Evolutionary conservation across 1,140 invertebrate species (phyloP).

Genomic region (Eupeodes corollae): DNA sequence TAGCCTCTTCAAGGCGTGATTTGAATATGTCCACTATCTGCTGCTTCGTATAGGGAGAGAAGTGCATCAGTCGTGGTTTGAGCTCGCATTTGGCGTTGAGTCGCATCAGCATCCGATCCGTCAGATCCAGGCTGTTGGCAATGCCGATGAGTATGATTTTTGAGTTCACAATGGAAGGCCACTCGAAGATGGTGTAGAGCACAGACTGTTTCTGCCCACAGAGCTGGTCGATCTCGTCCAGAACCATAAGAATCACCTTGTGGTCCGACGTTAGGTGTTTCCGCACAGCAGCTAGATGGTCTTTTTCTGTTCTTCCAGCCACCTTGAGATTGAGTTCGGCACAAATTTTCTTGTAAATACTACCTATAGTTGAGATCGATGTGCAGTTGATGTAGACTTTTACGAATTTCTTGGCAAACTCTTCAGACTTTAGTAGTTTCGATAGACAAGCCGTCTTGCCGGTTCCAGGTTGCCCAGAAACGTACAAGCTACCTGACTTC

Average conservation of each 20-base stretch:
- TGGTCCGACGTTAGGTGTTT: slow-evolving; percentile 54
- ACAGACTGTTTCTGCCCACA: slow-evolving; percentile 65
- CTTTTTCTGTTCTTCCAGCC: slow-evolving; percentile 45
- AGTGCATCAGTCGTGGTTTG: slow-evolving; percentile 69
- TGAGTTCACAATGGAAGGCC: slow-evolving; percentile 61
- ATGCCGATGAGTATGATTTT: slow-evolving; percentile 81
- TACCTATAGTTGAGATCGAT: slow-evolving; percentile 57
- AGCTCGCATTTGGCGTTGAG: slow-evolving; percentile 63
- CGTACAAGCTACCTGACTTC: slow-evolving; percentile 72
- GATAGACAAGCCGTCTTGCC: slow-evolving; percentile 87
- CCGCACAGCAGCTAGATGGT: slow-evolving; percentile 49
- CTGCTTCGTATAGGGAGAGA: slow-evolving; percentile 81
- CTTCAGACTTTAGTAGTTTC: slow-evolving; percentile 51
- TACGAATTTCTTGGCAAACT: slow-evolving; percentile 48
- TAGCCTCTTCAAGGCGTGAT: slow-evolving; percentile 57
- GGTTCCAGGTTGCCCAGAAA: slow-evolving; percentile 89
- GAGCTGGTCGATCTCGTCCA: slow-evolving; percentile 95
- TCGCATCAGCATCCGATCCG: slow-evolving; percentile 78
- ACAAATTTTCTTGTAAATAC: slow-evolving; percentile 60
- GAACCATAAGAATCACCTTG: slow-evolving; percentile 68
- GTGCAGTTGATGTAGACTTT: slow-evolving; percentile 74
- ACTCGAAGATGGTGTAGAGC: slow-evolving; percentile 88
- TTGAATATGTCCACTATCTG: slow-evolving; percentile 83
- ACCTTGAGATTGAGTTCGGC: slow-evolving; percentile 49
- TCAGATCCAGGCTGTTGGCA: slow-evolving; percentile 92